phyloP scores from a whole-genome alignment of 2,797 vertebrate genomes.

The Labeo calbasu region DNA sequence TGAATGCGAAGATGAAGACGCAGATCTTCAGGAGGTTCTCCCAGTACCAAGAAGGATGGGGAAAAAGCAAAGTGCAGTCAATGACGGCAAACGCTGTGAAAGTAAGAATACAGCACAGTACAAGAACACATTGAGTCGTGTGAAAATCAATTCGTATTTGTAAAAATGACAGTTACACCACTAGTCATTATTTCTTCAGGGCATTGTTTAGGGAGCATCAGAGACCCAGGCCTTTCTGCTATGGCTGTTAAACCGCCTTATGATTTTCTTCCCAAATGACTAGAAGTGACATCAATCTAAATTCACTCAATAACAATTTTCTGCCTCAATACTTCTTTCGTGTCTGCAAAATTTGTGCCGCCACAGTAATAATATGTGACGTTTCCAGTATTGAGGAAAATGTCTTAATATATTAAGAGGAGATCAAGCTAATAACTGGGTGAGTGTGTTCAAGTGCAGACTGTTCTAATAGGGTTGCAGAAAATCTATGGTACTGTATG shows the following conservation, averaged over 20 bases:
- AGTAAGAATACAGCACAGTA: constrained; percentile 17
- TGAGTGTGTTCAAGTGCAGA: neutral
- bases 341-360: constrained; percentile 12
- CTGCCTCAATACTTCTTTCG: neutral
- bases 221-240: neutral
- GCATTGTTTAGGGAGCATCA: constrained; percentile 2
- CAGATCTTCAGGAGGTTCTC: constrained; percentile 98
- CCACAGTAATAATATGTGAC: neutral
- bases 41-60: constrained; percentile 97
- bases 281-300: constrained; percentile 30
- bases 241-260: neutral
- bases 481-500: neutral
- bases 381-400: constrained; percentile 3
- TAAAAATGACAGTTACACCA: constrained; percentile 12
- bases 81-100: constrained; percentile 72
- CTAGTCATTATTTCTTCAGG: constrained; percentile 16
- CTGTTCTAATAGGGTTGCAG: neutral
- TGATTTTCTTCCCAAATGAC: constrained; percentile 32
- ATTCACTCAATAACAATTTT: constrained; percentile 30
- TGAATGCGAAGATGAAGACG: constrained; percentile 98
- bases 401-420: neutral
- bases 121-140: constrained; percentile 11
- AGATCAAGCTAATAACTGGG: neutral
- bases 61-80: constrained; percentile 93
- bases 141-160: constrained; percentile 17